These are phyloP conservation scores for Encarsia formosa DNA, from an alignment of 2,888 invertebrate species.

Conservation along the genomic window DNA sequence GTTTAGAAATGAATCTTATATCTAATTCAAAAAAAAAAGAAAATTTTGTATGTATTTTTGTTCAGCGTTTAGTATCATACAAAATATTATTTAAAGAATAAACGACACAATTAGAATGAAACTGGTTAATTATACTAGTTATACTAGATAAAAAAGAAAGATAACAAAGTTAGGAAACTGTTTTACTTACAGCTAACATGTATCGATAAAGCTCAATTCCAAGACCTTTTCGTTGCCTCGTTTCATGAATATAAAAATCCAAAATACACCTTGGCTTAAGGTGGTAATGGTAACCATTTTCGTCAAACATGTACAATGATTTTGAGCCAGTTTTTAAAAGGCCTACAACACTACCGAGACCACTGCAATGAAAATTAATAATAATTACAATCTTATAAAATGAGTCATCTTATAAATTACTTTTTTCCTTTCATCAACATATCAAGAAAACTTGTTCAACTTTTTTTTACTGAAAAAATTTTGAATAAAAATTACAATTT, in stretches of 20 bases:
- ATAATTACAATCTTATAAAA: neutral
- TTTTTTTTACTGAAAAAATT: too few relatives aligned
- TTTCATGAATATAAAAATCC: slow-evolving; percentile 87
- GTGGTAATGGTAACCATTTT: slow-evolving; percentile 67
- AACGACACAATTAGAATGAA: neutral
- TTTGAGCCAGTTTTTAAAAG: slow-evolving; percentile 87
- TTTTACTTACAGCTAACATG: slow-evolving; percentile 74
- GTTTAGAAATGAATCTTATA: too few relatives aligned
- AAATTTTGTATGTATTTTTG: too few relatives aligned
- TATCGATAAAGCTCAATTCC: slow-evolving; percentile 81
- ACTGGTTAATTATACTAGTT: slow-evolving; percentile 8
- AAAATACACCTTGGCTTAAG: slow-evolving; percentile 81
- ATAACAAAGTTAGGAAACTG: too few relatives aligned
- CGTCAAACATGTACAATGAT: slow-evolving; percentile 81
- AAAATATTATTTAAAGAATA: too few relatives aligned
- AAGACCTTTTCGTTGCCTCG: slow-evolving; percentile 78
- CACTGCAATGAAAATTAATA: too few relatives aligned
- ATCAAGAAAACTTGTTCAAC: too few relatives aligned
- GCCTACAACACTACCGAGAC: slow-evolving; percentile 69
- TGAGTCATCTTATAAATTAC: too few relatives aligned
- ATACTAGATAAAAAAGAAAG: neutral
- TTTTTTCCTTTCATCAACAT: too few relatives aligned
- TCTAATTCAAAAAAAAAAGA: too few relatives aligned
- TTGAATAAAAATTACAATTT: too few relatives aligned
- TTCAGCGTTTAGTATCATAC: too few relatives aligned